Base-by-base conservation (phyloP, 1,140 invertebrate species). In the Tetranychus urticae region DNA sequence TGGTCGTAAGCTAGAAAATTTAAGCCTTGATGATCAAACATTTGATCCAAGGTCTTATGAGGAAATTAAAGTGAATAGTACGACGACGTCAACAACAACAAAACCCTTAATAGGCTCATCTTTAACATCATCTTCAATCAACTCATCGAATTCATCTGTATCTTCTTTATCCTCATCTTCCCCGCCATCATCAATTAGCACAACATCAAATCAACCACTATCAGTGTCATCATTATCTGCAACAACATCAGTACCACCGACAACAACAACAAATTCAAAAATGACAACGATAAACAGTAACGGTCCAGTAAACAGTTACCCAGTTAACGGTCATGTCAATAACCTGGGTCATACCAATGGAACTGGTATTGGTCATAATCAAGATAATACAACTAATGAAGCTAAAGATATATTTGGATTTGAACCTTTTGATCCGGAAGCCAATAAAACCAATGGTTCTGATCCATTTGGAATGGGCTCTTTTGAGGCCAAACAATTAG, bases 1-100 rank as follows among this genome's bases (percentile, higher is more conserved):
- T 52, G 85, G 83, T 56, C 82, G 83, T 6, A 84, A 85, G 73
- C 73, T 86, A 60, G 85, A 89, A 72, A 86, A 84, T 63, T 72
- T 89, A 36, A 69, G 88, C 1, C 76, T 90, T 65, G 84, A 87
- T 69, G 81, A 79, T 72, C 74, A 77, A 64, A 77, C 82, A 70
- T 86, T 86, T 67, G 82, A 86, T 73, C 83, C 83, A 6, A 75
- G 83, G 50, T 82, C 82, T 52, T 80, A 78, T 66, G 82, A 84
- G 68, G 77, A 75, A 52, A 42, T 6, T 10, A 42, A 5, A 42
- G 33, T 31, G 1, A 59, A 55, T 42, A 37, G 14, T 23, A 59
- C 45, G 14, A 10, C 34, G 35, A 35, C 35, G 10, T 14, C 35
- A 33, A 50, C 39, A n/a, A 14, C 35, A 58, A 31, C 52, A 31